These are phyloP conservation scores for Zoroaster sp. DNA, from an alignment of 53 echinoderm and acorn worm species.

Conservation along the genomic window DNA sequence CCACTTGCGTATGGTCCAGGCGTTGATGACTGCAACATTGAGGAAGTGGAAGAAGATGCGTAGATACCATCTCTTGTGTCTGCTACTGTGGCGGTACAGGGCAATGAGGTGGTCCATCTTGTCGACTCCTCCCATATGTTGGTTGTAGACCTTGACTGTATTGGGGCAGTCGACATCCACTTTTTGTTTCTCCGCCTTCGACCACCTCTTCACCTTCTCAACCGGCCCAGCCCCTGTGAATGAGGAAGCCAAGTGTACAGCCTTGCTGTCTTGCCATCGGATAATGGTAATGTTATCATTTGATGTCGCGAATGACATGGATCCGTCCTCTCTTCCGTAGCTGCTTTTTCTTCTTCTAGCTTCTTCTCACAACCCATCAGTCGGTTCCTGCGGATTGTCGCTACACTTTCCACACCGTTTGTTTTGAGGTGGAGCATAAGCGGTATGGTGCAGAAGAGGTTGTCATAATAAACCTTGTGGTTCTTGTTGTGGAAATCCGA, in stretches of 20 bases:
- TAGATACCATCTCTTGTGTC: slow-evolving; percentile 9
- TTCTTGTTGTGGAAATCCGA: background rate
- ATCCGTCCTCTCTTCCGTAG: slow-evolving; percentile 9
- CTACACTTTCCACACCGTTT: background rate
- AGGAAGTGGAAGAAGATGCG: slow-evolving; percentile 30
- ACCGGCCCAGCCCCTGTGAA: background rate
- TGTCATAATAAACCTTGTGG: slow-evolving; percentile 52
- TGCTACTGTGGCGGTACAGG: background rate
- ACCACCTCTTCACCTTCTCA: background rate
- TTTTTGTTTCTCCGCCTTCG: background rate
- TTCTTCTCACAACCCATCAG: slow-evolving; percentile 1
- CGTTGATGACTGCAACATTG: slow-evolving; percentile 5
- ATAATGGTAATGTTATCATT: background rate
- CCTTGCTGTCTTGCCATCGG: slow-evolving; percentile 34
- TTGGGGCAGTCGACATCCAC: slow-evolving; percentile 11
- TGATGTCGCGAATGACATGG: slow-evolving; percentile 11
- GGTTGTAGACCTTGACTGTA: slow-evolving; percentile 22
- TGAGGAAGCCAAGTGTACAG: slow-evolving; percentile 7
- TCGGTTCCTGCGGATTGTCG: slow-evolving; percentile 6
- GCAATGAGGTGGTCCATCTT: slow-evolving; percentile 5
- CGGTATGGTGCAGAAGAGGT: slow-evolving; percentile 33
- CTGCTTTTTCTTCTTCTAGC: background rate
- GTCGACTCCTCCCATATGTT: slow-evolving; percentile 48
- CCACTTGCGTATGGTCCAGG: background rate
- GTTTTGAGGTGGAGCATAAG: slow-evolving; percentile 16